phyloP scores from a whole-genome alignment of 23 tunicate species.

The Ascidia mentula region DNA sequence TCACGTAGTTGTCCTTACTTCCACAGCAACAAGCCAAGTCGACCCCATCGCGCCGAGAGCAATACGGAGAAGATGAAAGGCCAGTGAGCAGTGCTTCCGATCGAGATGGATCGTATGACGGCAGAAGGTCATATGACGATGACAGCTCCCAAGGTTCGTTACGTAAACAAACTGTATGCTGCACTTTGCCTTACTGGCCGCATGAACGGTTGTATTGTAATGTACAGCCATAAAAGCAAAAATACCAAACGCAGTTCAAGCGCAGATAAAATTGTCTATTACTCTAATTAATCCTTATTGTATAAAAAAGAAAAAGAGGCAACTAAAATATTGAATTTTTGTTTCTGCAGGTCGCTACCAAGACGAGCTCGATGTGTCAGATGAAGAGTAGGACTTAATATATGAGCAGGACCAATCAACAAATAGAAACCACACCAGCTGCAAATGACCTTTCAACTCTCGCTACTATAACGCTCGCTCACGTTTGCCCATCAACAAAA shows the following conservation, averaged over 20 bases:
- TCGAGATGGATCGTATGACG: conserved; percentile 3
- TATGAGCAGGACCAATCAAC: too few relatives aligned
- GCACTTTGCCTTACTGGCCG: too few relatives aligned
- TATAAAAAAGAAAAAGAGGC: too few relatives aligned
- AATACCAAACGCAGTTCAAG: too few relatives aligned
- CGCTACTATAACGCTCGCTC: too few relatives aligned
- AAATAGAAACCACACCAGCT: conserved; percentile 3
- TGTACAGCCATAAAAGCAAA: too few relatives aligned
- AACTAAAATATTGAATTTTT: too few relatives aligned
- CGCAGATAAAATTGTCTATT: too few relatives aligned
- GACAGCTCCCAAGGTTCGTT: neutral
- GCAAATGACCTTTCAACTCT: neutral
- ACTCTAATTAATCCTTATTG: too few relatives aligned
- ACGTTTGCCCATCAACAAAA: conserved; percentile 5
- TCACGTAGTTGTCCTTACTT: too few relatives aligned
- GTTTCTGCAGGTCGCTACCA: neutral
- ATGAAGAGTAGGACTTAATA: conserved; percentile 7
- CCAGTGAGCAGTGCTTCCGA: conserved; percentile 5
- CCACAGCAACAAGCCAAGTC: neutral
- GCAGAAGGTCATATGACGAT: neutral
- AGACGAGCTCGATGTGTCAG: neutral
- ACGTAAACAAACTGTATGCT: too few relatives aligned
- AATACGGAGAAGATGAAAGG: neutral
- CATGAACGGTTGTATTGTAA: too few relatives aligned
- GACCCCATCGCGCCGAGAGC: neutral